These are phyloP conservation scores for Cataglyphis albicans DNA, from an alignment of 2,888 invertebrate genomes.

Conservation along the genomic window DNA sequence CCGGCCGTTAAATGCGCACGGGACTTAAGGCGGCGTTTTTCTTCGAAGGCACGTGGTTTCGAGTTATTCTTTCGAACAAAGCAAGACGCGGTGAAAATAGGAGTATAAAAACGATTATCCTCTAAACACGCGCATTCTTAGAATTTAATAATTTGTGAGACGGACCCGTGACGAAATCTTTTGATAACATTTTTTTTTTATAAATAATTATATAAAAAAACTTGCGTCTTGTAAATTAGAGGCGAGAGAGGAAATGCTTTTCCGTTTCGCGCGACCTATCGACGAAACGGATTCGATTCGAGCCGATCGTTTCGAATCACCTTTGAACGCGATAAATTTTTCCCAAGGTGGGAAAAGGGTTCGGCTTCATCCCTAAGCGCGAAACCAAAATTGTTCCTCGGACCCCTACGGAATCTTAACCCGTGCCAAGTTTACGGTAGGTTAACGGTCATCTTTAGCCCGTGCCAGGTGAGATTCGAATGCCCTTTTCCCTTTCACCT, in stretches of 20 bases:
- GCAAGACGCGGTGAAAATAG: neutral
- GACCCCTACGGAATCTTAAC: conserved; percentile 19
- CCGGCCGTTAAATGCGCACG: conserved; percentile 37
- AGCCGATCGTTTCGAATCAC: conserved; percentile 25
- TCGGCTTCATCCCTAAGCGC: conserved; percentile 26
- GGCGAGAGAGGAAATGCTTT: conserved; percentile 19
- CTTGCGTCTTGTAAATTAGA: neutral
- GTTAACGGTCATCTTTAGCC: conserved; percentile 61
- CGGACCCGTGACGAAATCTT: neutral
- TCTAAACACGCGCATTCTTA: neutral
- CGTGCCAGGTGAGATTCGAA: conserved; percentile 61
- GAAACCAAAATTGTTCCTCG: conserved; percentile 32
- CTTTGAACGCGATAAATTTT: conserved; percentile 30
- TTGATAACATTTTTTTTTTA: no score
- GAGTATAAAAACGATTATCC: neutral
- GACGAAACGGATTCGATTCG: conserved; percentile 32
- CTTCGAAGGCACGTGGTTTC: conserved; percentile 30
- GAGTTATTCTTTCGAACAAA: conserved; percentile 17
- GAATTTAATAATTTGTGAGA: neutral
- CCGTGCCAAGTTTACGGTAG: conserved; percentile 26
- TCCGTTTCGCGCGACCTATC: conserved; percentile 42
- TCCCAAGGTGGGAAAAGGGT: conserved; percentile 50
- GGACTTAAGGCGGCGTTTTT: conserved; percentile 41
- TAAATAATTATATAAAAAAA: neutral
- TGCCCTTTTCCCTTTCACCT: conserved; percentile 35